Evolutionary conservation across 1,140 invertebrate species (phyloP), one percentile per base, ranked within the genome.

Genomic region (Choristoneura fumiferana): DNA sequence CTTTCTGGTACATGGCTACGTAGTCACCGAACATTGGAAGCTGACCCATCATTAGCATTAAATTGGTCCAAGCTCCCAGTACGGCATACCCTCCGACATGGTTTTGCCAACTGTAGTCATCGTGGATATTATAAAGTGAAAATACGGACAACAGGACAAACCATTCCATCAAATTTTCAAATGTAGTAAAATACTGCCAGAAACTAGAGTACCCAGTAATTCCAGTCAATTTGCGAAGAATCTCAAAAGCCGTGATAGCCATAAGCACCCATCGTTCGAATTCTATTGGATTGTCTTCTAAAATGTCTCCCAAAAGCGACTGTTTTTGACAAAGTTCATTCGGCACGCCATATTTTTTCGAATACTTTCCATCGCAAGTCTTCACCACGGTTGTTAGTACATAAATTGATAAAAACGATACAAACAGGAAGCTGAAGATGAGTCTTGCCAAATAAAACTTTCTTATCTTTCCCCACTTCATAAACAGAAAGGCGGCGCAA

Each of bases 1-100:
- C 92, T 55, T 92, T 92, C n/a, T 92, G 92, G 59, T 92, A 93
- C 92, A 93, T 93, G 0, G 92, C 92, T 0, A 94, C 92, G 60
- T 94, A 94, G 17, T 92, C 91, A 8, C 92, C 93, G 66, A 93
- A 93, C 63, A 92, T 89, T 9, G 93, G 93, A 8, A 94, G 68
- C 57, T 93, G 91, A 2, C 93, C 93, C 64, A 93, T 91, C 89
- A 93, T 92, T 5, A 93, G 70, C 91, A 93, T 92, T 14, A 93
- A 71, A 65, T 93, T 92, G 0, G 92, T 92, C 92, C 92, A 93
- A 18, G 91, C 92, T 14, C 92, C 91, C 0, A 93, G 76, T 3
- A 93, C 91, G 8, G 92, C 91, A 54, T 92, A 92, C 1, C 92
- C 93, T 4, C 92, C 92, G 0, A 93, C 84, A 62, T 93, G 93